These are phyloP conservation scores for Propsilocerus akamusi DNA, from an alignment of 1,140 invertebrate genomes.

Conservation along the genomic window DNA sequence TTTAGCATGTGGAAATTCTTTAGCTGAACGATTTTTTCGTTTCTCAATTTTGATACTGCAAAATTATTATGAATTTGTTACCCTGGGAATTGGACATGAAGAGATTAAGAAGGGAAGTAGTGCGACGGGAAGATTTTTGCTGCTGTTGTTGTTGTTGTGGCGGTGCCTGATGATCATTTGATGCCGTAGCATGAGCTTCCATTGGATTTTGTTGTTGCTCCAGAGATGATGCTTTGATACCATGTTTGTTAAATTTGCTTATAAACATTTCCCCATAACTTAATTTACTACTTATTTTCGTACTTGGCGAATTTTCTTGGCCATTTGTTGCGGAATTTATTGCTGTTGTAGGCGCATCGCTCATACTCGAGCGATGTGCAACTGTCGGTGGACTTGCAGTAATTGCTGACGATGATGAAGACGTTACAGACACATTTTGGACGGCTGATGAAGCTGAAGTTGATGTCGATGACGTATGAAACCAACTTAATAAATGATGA, in stretches of 20 bases:
- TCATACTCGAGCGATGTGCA: no score
- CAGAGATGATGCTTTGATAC: conserved; percentile 10
- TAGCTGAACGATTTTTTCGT: no score
- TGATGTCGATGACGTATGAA: not conserved
- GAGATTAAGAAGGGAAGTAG: conserved; percentile 82
- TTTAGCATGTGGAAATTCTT: no score
- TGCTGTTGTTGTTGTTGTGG: conserved; percentile 26
- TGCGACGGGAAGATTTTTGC: conserved; percentile 69
- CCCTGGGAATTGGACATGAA: conserved; percentile 88
- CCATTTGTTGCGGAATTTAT: not conserved
- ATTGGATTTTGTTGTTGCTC: conserved; percentile 24
- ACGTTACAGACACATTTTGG: not conserved
- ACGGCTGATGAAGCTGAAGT: not conserved
- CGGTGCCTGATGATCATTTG: conserved; percentile 23
- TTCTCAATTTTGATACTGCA: no score
- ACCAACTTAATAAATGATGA: not conserved
- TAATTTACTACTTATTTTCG: conserved; percentile 1
- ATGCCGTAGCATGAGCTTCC: conserved; percentile 22
- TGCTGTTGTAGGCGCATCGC: not conserved
- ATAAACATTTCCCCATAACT: conserved; percentile 1
- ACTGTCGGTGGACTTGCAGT: not conserved
- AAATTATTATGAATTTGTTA: conserved; percentile 23
- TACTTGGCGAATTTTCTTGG: not conserved
- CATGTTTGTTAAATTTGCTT: not conserved
- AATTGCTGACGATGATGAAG: not conserved